Percentiles rank a stretch among this genome's conserved stretches.
Conservation (phyloP, 2,888 invertebrate genomes). For the Clunio marinus region DNA sequence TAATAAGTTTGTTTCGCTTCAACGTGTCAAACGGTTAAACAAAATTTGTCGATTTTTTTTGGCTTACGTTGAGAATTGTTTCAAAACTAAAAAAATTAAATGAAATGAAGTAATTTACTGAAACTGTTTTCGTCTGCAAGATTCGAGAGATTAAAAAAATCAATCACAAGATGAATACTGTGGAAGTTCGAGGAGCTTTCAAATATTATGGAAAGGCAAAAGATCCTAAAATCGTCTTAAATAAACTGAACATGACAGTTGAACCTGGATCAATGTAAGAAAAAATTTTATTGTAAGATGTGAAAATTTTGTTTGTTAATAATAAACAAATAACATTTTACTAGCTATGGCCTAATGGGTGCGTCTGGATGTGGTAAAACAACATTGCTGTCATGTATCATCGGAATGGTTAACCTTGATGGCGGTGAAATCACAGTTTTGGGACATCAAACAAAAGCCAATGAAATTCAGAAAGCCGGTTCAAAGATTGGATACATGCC, state of each 20-base stretch:
- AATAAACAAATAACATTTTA: neutral
- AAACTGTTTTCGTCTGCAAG: no score
- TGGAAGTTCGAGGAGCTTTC: neutral
- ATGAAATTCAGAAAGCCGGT: constrained; percentile 61
- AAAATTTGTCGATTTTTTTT: no score
- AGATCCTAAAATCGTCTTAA: neutral
- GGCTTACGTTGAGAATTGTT: no score
- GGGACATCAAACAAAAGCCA: constrained; percentile 61
- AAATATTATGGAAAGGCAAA: neutral
- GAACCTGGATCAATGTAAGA: neutral
- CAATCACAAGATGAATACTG: neutral
- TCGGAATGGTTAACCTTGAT: constrained; percentile 64
- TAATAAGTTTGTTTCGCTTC: no score
- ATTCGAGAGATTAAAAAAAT: no score
- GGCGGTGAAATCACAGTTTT: constrained; percentile 65
- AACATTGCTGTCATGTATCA: constrained; percentile 70
- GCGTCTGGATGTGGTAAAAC: constrained; percentile 77
- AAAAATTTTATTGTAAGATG: no score
- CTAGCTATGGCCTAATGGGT: constrained; percentile 9
- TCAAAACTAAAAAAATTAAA: no score
- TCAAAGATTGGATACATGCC: constrained; percentile 75
- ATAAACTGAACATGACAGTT: neutral
- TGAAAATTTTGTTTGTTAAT: no score
- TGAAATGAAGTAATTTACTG: no score
- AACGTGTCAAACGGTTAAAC: no score